A percentile compares a stretch with the other conserved stretches of the same genome.
Evolutionary conservation across 2,113 vertebrate genomes (phyloP).

Genomic region (Elephantulus edwardii): DNA sequence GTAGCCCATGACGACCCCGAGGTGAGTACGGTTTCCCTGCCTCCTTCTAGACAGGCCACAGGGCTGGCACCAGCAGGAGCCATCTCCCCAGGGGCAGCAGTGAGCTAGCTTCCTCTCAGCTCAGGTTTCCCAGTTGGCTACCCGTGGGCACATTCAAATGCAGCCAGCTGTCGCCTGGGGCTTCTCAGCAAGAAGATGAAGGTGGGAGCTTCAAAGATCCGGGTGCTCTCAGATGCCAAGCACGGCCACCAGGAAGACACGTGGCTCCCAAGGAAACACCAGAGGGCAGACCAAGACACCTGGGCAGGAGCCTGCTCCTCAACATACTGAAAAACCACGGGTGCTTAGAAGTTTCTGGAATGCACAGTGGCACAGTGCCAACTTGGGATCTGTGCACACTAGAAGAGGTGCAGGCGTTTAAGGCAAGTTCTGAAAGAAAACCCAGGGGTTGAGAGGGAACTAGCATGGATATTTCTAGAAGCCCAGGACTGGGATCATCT

Average conservation of each 20-base stretch:
- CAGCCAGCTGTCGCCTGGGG: not conserved
- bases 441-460: not conserved
- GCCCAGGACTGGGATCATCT: not conserved
- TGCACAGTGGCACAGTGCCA: accelerated
- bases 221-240: accelerated
- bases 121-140: not conserved
- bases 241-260: not conserved
- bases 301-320: accelerated
- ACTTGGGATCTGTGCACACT: accelerated
- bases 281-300: not conserved
- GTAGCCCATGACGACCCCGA: not conserved
- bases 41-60: not conserved
- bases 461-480: not conserved
- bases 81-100: not conserved
- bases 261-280: not conserved
- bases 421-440: not conserved
- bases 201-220: not conserved
- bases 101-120: not conserved
- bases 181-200: not conserved
- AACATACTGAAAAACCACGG: accelerated
- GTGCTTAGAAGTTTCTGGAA: accelerated
- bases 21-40: not conserved
- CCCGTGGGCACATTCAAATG: not conserved
- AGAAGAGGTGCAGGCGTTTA: accelerated
- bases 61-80: not conserved